Conservation (phyloP, 2,113 vertebrate genomes). For the Oreochromis tanganicae region DNA sequence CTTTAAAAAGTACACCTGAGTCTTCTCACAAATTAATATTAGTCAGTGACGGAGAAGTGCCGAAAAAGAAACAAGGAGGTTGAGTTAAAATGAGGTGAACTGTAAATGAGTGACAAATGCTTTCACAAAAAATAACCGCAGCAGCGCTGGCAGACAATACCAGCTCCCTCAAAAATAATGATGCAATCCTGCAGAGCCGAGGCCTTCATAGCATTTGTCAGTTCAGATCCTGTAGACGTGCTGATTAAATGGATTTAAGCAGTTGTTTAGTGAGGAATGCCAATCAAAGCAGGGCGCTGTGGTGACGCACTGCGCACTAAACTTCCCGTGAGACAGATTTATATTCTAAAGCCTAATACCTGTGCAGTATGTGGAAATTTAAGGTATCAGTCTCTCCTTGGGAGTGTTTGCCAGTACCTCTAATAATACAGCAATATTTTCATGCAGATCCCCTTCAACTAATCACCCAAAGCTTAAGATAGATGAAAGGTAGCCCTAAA, state of each 20-base stretch:
- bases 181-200: slow-evolving; percentile 23
- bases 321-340: slow-evolving; percentile 10
- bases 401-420: neutral
- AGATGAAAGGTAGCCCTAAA: neutral
- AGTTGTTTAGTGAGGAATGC: slow-evolving; percentile 8
- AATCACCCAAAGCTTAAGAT: neutral
- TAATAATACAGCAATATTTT: neutral
- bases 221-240: slow-evolving; percentile 29
- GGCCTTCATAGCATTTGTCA: slow-evolving; percentile 24
- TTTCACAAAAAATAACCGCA: neutral
- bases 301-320: neutral
- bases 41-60: neutral
- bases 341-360: slow-evolving; percentile 4
- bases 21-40: neutral
- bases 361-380: neutral
- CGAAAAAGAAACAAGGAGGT: neutral
- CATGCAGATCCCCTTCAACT: neutral
- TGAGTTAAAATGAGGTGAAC: neutral
- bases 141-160: slow-evolving; percentile 29
- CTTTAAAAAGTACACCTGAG: neutral
- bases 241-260: slow-evolving; percentile 48
- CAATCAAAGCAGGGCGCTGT: slow-evolving; percentile 3
- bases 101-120: slow-evolving; percentile 22
- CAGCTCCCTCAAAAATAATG: slow-evolving; percentile 19
- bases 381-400: neutral